Evolutionary conservation across 2,888 invertebrate species (phyloP).

Genomic region (Eugnorisma glareosa): DNA sequence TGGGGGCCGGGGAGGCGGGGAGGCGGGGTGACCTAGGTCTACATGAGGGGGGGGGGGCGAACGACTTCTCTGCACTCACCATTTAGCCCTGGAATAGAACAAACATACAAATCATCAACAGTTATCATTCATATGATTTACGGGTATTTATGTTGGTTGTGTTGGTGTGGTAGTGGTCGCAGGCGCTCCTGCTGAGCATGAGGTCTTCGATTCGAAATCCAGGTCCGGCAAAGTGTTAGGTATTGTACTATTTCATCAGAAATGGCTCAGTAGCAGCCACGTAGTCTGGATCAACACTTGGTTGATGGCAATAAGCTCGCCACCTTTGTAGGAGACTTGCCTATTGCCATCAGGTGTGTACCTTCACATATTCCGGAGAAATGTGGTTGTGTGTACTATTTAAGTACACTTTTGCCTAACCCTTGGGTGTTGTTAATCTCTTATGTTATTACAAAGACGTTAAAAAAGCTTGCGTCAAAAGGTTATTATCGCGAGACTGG

Average conservation of each 20-base stretch:
- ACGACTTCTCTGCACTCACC: constrained; percentile 76
- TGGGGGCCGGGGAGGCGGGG: not conserved
- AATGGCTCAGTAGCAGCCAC: not conserved
- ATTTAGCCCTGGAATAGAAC: constrained; percentile 84
- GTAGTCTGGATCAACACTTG: not conserved
- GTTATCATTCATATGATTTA: not conserved
- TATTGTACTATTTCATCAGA: not conserved
- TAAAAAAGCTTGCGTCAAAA: not conserved
- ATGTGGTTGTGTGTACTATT: not conserved
- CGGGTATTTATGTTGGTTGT: not conserved
- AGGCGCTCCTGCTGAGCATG: not conserved
- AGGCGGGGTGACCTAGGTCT: not conserved
- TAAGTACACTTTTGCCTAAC: not conserved
- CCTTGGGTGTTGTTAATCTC: not conserved
- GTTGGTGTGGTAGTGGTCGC: not conserved
- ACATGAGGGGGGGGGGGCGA: not conserved
- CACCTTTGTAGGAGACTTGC: not conserved
- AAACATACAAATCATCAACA: constrained; percentile 44
- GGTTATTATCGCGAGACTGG: not conserved
- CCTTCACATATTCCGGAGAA: not conserved
- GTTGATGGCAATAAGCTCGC: not conserved
- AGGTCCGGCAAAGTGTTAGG: not conserved
- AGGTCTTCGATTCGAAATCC: not conserved
- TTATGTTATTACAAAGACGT: not conserved
- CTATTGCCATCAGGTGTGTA: not conserved